Base-by-base conservation (phyloP, 2,113 vertebrate genomes). In the Reinhardtius hippoglossoides region DNA sequence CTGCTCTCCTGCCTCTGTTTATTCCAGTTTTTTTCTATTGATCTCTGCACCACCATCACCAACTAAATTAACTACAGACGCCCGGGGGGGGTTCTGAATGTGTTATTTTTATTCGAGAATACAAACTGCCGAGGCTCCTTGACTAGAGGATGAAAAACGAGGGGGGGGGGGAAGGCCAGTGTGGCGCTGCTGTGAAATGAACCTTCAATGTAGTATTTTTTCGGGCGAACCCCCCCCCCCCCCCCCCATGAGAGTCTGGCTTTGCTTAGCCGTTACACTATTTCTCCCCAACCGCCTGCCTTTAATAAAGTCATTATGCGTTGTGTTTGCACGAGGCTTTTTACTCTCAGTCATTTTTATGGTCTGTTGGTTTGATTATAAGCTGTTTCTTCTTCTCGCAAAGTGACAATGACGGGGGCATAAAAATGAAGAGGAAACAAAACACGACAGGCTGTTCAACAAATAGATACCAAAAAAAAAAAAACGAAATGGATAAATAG, bases 261-360 rank as follows among this genome's bases (percentile, higher is more conserved):
- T 85, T 78, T 85, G 70, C 82, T 90, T 82, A 78, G 74, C 65
- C 76, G 75, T 81, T 52, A 50, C 24, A 77, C 46, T 54, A 69
- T 79, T 74, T 68, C 61, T 78, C 71, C 68, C 58, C 65, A 78
- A 81, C 20, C 5, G 42, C 9, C 72, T 84, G 57, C 63, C 65
- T 89, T 86, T 84, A 80, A 88, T 87, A 81, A 86, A 85, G 66
- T 60, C 73, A 77, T 86, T 78, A 88, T 44, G 40, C 63, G 68
- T 37, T 73, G 72, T 83, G 40, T 40, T 71, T 86, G 85, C 42
- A 64, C 37, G 52, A 14, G 52, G 72, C 63, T 78, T 62, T 75
- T 60, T 68, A 67, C 54, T 72, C 67, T 86, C 27, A 44, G 44
- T 72, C 81, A 83, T 40, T 85, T 77, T 76, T 40, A 40, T 40